A percentile compares a stretch with the other conserved stretches of the same genome.
Evolutionary conservation across 2,113 vertebrate species (phyloP).

Genomic region (Pandion haliaetus): DNA sequence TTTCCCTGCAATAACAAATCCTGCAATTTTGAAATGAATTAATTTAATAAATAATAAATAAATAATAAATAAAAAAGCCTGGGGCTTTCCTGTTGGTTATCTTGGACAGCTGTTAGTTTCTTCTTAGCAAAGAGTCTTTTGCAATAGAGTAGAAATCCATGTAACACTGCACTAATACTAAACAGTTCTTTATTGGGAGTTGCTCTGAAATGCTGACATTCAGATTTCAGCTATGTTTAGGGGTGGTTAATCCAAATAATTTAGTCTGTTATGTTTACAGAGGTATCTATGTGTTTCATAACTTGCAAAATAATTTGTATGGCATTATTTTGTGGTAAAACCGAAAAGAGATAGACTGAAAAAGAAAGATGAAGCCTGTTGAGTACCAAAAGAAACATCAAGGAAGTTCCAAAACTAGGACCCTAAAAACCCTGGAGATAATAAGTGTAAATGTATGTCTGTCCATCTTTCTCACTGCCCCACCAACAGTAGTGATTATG

Average conservation of each 20-base stretch:
- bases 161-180: background rate
- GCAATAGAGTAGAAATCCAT: background rate
- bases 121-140: background rate
- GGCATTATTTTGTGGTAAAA: background rate
- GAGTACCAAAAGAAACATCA: background rate
- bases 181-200: background rate
- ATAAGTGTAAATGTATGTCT: too few species aligned
- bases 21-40: background rate
- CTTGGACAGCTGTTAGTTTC: background rate
- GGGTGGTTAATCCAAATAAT: background rate
- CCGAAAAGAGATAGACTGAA: background rate
- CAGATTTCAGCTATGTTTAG: background rate
- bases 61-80: background rate
- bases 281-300: background rate
- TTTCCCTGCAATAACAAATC: background rate
- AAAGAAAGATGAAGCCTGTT: background rate
- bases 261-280: background rate
- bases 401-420: background rate
- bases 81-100: background rate
- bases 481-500: background rate
- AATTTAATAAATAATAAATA: background rate
- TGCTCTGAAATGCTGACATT: background rate
- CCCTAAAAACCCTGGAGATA: background rate
- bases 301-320: background rate
- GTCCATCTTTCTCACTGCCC: background rate